These are phyloP conservation scores for Drosophila crucigera DNA, from an alignment of 2,888 invertebrate genomes.

Conservation along the genomic window DNA sequence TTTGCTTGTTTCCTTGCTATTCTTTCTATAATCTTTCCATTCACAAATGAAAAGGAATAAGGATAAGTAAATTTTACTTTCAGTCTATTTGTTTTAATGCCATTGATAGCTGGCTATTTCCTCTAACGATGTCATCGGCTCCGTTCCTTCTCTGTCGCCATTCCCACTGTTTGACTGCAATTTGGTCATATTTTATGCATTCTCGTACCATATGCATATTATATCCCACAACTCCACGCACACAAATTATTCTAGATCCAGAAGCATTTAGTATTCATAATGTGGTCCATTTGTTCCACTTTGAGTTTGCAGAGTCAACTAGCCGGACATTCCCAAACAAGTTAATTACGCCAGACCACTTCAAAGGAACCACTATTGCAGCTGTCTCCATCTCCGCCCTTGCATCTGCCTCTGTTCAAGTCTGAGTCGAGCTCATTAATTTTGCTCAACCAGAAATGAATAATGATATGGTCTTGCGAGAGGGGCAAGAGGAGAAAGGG, in stretches of 20 bases:
- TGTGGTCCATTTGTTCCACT: slow-evolving; percentile 10
- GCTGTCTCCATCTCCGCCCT: neutral
- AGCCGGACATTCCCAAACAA: slow-evolving; percentile 28
- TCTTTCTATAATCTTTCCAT: slow-evolving; percentile 14
- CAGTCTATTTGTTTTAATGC: slow-evolving; percentile 4
- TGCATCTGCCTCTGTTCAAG: neutral
- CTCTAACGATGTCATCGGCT: neutral
- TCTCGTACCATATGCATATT: neutral
- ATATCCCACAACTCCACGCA: neutral
- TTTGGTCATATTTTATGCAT: neutral
- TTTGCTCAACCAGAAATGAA: slow-evolving; percentile 55
- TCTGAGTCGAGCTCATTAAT: slow-evolving; percentile 53
- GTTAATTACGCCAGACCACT: slow-evolving; percentile 46
- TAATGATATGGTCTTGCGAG: slow-evolving; percentile 33
- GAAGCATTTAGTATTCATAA: slow-evolving; percentile 13
- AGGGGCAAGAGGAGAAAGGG: neutral
- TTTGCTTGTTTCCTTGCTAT: slow-evolving; percentile 12
- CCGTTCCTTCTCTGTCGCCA: neutral
- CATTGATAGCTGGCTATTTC: slow-evolving; percentile 12
- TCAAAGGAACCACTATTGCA: slow-evolving; percentile 39
- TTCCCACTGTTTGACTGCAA: neutral
- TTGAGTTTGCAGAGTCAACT: slow-evolving; percentile 26
- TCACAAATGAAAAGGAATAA: neutral
- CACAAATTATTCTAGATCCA: slow-evolving; percentile 25
- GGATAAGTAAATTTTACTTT: slow-evolving; percentile 1